Base-by-base conservation (phyloP, 2,888 invertebrate genomes). In the Cephus rjabovi region DNA sequence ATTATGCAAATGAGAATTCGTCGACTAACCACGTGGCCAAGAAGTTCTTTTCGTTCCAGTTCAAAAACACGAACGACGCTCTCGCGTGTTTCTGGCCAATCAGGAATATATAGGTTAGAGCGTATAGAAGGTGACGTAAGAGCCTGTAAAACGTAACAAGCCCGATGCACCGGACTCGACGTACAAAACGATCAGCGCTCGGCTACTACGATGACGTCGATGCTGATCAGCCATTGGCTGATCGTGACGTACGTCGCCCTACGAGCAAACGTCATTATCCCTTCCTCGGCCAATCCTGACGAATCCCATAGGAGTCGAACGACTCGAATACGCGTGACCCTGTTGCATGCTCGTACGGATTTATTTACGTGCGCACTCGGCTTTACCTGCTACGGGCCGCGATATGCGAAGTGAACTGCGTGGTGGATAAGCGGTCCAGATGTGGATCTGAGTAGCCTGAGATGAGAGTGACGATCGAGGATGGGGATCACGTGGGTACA, bases 1-100 rank as follows among this genome's bases (percentile, higher is more conserved):
- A 77, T 77, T 77, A 77, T 77, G 75, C n/a, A 75, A 69, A 77
- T 77, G 69, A 12, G 35, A 35, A 75, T 77, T 69, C 69, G 77
- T 77, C 69, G 35, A 75, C 35, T 75, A 77, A 75, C 69, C 77
- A 69, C 56, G 56, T 23, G 23, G 74, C 40, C 40, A 40, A 33
- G 33, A 34, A 34, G 68, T 76, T 15, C 1, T 35, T 71, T 34
- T 71, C 11, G 37, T 71, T n/a, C 6, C 34, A 3, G 34, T 31
- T 73, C 0, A 34, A 73, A 74, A 73, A 33, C 73, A 31, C 6
- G 56, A 76, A 40, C 9, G 71, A 74, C 11, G 37, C 33, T n/a
- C 71, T 76, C 76, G 76, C 76, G 76, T 76, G 76, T 34, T 23
- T 56, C 56, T 23, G 56, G 56, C 23, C 56, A 23, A 56, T 56